Percentiles rank a stretch among this genome's conserved stretches.
Conservation (phyloP, 2,888 invertebrate genomes). For the Dexiosoma caninum region DNA sequence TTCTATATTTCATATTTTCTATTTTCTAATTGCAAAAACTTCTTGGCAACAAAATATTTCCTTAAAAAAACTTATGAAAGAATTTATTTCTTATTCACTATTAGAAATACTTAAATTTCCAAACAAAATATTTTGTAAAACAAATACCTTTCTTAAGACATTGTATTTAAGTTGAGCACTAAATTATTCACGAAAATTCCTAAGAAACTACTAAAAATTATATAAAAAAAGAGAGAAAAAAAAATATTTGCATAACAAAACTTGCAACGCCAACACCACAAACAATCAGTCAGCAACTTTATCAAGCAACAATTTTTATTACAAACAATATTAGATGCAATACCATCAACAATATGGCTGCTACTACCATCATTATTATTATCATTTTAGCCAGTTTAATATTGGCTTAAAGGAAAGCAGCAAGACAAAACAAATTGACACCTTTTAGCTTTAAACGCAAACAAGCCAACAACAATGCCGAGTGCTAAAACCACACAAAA, state of each 20-base stretch:
- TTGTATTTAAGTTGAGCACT: not conserved
- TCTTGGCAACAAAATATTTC: no score
- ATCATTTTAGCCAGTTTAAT: conserved; percentile 15
- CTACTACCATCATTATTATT: not conserved
- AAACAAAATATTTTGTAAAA: not conserved
- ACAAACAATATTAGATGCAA: conserved; percentile 16
- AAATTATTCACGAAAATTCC: not conserved
- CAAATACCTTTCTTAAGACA: not conserved
- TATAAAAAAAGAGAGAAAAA: conserved; percentile 16
- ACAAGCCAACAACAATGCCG: conserved; percentile 33
- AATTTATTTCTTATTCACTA: not conserved
- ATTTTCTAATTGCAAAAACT: no score
- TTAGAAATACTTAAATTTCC: not conserved
- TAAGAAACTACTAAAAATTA: no score
- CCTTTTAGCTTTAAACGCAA: conserved; percentile 53
- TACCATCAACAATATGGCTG: not conserved
- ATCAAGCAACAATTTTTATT: conserved; percentile 14
- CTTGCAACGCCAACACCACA: conserved; percentile 56
- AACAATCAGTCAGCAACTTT: conserved; percentile 37
- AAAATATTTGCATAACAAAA: conserved; percentile 49
- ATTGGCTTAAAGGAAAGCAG: not conserved
- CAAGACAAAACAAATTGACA: conserved; percentile 58
- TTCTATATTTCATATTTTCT: no score
- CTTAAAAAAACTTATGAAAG: not conserved
- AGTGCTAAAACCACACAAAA: conserved; percentile 39